These are phyloP conservation scores for Gymnothorax reevesii DNA, from an alignment of 2,797 vertebrate genomes.

Conservation along the genomic window DNA sequence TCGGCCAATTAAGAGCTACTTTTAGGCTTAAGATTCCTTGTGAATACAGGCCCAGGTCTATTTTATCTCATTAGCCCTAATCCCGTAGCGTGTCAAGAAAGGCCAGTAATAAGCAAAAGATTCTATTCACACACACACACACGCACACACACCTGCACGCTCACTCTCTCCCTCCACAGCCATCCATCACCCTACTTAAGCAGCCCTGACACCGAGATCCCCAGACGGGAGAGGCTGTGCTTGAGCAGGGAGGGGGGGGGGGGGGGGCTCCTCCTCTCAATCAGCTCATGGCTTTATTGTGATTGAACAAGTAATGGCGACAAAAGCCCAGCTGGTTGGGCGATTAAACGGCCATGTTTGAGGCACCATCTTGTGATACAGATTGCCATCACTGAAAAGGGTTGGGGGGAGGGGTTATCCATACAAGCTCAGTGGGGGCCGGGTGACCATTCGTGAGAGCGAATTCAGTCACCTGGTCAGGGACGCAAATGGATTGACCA, in stretches of 20 bases:
- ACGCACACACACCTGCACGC: not conserved
- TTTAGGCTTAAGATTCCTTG: too few species aligned
- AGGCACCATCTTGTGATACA: constrained; percentile 66
- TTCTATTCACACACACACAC: not conserved
- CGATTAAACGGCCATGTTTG: constrained; percentile 67
- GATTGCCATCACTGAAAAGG: not conserved
- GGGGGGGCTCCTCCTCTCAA: constrained; percentile 38
- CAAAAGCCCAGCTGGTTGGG: constrained; percentile 70
- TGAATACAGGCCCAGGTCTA: too few species aligned
- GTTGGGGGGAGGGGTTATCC: constrained; percentile 36
- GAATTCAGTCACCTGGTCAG: not conserved
- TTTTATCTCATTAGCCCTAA: too few species aligned
- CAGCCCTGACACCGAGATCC: constrained; percentile 61
- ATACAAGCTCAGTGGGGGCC: not conserved
- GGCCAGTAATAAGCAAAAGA: not conserved
- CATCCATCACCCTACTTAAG: constrained; percentile 77
- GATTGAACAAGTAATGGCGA: constrained; percentile 64
- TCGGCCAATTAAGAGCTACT: too few species aligned
- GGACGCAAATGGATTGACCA: too few species aligned
- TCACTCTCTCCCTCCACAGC: not conserved
- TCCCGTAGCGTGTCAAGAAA: too few species aligned
- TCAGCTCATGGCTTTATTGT: constrained; percentile 50
- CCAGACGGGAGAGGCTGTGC: constrained; percentile 40
- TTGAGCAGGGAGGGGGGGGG: constrained; percentile 26
- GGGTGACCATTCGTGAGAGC: not conserved